Evolutionary conservation across 2,888 invertebrate species (phyloP), one percentile per base, ranked within the genome.

Genomic region (Thalpophila matura): DNA sequence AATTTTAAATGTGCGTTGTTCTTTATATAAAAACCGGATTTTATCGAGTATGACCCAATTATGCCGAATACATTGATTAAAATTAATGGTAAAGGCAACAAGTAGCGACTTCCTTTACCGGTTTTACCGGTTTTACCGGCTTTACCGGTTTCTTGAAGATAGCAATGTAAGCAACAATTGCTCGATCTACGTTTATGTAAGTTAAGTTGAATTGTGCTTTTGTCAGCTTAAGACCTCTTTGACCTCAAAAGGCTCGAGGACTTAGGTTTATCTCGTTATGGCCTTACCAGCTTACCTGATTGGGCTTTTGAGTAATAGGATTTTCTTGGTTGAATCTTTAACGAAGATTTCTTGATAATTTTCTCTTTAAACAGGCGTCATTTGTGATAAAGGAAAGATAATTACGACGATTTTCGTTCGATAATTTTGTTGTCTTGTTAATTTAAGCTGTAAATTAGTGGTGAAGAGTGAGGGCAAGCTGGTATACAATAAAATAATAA

Each of bases 81-180:
- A 59, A 59, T 42, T 43, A 53, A 50, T 55, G 26, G 42, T n/a
- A 16, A 62, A 35, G 77, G 69, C 77, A 77, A 77, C 80, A 77
- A 77, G 77, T 77, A 66, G 74, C 1, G 37, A 31, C 16, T 64
- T 24, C 24, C 24, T 24, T 45, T 20, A n/a, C n/a, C n/a, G n/a
- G 4, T 14, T 18, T 20, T 22, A 33, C 27, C 55, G 55, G 46
- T 46, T 38, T 10, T n/a, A n/a, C n/a, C n/a, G n/a, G 14, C 10
- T 31, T 50, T 35, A 58, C 43, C 75, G 76, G 75, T 56, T 62
- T 20, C 45, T 63, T 37, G 26, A 24, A 37, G 49, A 5, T n/a
- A 53, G 29, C 37, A 27, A n/a, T 31, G 16, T 22, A 50, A 43
- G 68, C 59, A 59, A 58, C 74, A 69, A 73, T 57, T 73, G 45